Evolutionary conservation across 2,888 invertebrate genomes (phyloP), one percentile per base, ranked within the genome.

Genomic region (Drosophila anomalata): DNA sequence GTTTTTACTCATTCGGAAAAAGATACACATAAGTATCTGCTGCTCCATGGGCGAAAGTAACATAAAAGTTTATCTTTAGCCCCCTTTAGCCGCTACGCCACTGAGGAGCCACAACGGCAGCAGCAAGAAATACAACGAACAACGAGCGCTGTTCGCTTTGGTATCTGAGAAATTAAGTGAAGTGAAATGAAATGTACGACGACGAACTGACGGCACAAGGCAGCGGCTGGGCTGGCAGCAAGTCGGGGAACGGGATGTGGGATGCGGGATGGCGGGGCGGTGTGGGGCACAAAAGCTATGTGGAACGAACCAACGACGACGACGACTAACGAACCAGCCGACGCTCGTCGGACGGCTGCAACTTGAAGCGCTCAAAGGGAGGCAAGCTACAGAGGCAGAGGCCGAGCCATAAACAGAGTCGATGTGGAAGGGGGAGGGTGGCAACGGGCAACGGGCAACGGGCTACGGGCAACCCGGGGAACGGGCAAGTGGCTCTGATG

Each of bases 151-250:
- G 87, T 87, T 82, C 82, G 82, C 71, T 87, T 87, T 84, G 84
- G 86, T 87, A 84, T 84, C 84, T 85, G 84, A 82, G 83, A 87
- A 84, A 84, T 84, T 84, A 84, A 84, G 80, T 84, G 86, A 84
- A 87, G 78, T 83, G 88, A 87, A 87, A 87, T 85, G 83, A 85
- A 86, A 86, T 86, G 88, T 83, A 86, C 88, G 86, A 67, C 67
- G 73, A 77, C 78, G 73, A 85, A 85, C 87, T 81, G 83, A 86
- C 80, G 83, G 86, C 65, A 79, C 61, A 75, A 74, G 68, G 73
- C 72, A 65, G 84, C 59, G 53, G 76, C 79, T 62, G 67, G 75
- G 74, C 59, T 8, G 14, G 6, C 46, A 42, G 50, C 56, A 66
- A 61, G 73, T 62, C 75, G 75, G 60, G 46, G 50, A 72, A 54